A percentile compares a stretch with the other conserved stretches of the same genome.
Conservation (phyloP, 2,113 vertebrate genomes). For the Mormyrus iriodes region DNA sequence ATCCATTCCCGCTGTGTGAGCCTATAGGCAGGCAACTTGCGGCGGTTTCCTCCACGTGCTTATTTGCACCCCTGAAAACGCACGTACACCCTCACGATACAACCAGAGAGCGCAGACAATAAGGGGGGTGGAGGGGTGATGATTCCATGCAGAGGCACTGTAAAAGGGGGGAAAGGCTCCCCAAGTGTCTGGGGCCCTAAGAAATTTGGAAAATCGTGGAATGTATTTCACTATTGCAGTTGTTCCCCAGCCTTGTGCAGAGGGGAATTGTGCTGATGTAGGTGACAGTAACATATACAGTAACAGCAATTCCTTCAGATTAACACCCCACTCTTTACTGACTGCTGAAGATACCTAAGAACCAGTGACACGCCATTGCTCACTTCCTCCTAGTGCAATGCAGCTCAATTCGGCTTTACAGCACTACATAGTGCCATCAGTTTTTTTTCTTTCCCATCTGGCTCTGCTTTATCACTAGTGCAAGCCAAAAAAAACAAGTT, state of each 20-base stretch:
- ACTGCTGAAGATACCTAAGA: neutral
- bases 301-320: neutral
- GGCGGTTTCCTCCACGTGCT: neutral
- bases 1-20: neutral
- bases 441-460: slow-evolving; percentile 10
- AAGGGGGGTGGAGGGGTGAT: neutral
- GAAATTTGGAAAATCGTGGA: neutral
- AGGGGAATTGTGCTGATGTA: neutral
- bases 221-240: neutral
- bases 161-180: neutral
- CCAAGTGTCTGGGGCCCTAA: neutral
- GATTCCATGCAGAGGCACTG: neutral
- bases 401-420: slow-evolving; percentile 36
- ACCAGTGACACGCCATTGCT: neutral
- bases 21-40: neutral
- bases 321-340: neutral
- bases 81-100: neutral
- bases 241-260: neutral
- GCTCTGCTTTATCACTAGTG: slow-evolving; percentile 42
- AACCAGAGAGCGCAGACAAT: neutral
- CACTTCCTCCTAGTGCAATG: neutral
- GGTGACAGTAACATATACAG: neutral
- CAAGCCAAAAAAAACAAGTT: slow-evolving; percentile 30
- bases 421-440: slow-evolving; percentile 26
- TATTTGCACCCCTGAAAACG: neutral